Evolutionary conservation across 2,797 vertebrate species (phyloP), one percentile per base, ranked within the genome.

Genomic region (Anabas testudineus): DNA sequence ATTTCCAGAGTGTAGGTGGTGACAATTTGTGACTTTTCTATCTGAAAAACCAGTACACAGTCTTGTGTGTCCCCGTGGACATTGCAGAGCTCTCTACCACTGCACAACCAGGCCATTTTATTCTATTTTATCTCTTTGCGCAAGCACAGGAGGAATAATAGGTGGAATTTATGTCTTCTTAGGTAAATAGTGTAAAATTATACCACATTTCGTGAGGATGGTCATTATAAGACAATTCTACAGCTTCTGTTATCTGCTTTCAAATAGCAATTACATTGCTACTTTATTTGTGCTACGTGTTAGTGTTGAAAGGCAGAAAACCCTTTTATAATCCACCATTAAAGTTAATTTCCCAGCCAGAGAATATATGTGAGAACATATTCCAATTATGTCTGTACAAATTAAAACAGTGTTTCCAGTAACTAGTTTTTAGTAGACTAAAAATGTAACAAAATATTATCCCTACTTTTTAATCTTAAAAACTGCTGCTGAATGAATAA

Each of bases 11-110:
- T 42, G 56, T 49, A 42, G 60, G 52, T 48, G 0, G 1, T 79
- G 77, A 80, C 83, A 79, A 88, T 87, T 81, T 4, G 43, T 70
- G 68, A 74, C 63, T 83, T 64, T 53, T 83, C 48, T 45, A 46
- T 78, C 60, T 64, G 52, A 74, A 72, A n/a, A 67, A 71, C 32
- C 62, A 58, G 46, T 78, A 60, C 42, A 10, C 48, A 5, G 28
- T 67, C 59, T 57, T 45, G 36, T 58, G 37, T 45, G 55, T 81
- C 80, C 80, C 73, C 15, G 3, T 19, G 70, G 78, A 80, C 45
- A 18, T 3, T 4, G 52, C 3, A 18, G 26, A 42, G 45, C 28
- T 73, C n/a, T 58, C 22, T 10, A 41, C 57, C 4, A 16, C 58
- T 10, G 19, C 39, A 30, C 21, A 73, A 67, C 63, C 52, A 26